Evolutionary conservation across 2,113 vertebrate species (phyloP), one percentile per base, ranked within the genome.

Genomic region (Planiliza haematocheilus): DNA sequence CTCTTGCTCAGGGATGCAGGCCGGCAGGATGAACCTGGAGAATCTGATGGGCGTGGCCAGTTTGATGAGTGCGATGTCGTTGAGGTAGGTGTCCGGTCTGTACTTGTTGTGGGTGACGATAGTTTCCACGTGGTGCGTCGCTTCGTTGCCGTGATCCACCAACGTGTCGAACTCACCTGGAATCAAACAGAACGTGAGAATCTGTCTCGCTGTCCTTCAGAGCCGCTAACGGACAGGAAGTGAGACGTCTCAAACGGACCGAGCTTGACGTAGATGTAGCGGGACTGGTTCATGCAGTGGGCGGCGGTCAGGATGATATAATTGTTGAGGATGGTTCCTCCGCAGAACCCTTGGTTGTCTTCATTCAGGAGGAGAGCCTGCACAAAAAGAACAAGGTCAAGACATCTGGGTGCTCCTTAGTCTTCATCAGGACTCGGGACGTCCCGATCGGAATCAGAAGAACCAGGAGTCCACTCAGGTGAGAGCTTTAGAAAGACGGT

Each of bases 321-420:
- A 18, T 94, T 68, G 1, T 69, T 96, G 55, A 99, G 70, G 86
- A 99, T 94, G 17, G 97, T 99, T 70, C 96, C 97, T 7, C 97
- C 97, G 3, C 97, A 99, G 91, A 97, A 98, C 0, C 95, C 96
- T 0, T 89, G 79, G 0, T 91, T 70, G 0, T 91, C 68, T 20
- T 97, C 95, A 0, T 95, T 93, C 37, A 98, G 0, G 2, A 99
- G 91, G 63, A 98, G 94, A 36, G 96, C 96, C 97, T 99, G 62
- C 0, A 1, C 0, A 3, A 70, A 21, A 18, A n/a, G 1, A 8
- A n/a, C 7, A 16, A 45, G 41, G 41, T 42, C 1, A 13, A 42
- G 16, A 43, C 42, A 43, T 16, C 42, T 7, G 42, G 42, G 12
- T 43, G 42, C 7, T 14, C 41, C 39, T 30, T 30, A 2, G 24